A percentile compares a stretch with the other conserved stretches of the same genome.
Evolutionary conservation across 2,113 vertebrate species (phyloP).

Genomic region (Chauna torquata): DNA sequence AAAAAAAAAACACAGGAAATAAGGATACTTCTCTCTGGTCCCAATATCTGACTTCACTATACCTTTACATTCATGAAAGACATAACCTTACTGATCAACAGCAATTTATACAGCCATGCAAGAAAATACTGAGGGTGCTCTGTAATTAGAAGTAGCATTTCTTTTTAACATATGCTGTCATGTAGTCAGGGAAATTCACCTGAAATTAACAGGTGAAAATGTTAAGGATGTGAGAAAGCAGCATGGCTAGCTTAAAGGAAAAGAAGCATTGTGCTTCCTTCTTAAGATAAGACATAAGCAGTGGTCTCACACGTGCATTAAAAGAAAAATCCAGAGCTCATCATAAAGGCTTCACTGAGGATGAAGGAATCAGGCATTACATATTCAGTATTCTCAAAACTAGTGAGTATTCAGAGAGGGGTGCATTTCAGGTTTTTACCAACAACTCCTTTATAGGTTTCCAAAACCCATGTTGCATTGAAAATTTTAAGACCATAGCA

Average conservation of each 20-base stretch:
- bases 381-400: background rate
- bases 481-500: background rate
- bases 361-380: background rate
- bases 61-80: background rate
- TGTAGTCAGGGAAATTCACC: background rate
- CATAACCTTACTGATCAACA: background rate
- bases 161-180: background rate
- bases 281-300: background rate
- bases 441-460: background rate
- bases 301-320: background rate
- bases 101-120: background rate
- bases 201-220: background rate
- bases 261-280: background rate
- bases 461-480: background rate
- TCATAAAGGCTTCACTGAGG: background rate
- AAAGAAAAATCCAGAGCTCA: background rate
- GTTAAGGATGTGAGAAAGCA: background rate
- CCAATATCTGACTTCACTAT: background rate
- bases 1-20: background rate
- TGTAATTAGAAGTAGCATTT: background rate
- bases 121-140: background rate
- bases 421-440: background rate
- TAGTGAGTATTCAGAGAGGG: background rate
- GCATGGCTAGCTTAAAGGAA: background rate
- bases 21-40: background rate